Base-by-base conservation (phyloP, 2,113 vertebrate genomes). In the Petaurus breviceps region DNA sequence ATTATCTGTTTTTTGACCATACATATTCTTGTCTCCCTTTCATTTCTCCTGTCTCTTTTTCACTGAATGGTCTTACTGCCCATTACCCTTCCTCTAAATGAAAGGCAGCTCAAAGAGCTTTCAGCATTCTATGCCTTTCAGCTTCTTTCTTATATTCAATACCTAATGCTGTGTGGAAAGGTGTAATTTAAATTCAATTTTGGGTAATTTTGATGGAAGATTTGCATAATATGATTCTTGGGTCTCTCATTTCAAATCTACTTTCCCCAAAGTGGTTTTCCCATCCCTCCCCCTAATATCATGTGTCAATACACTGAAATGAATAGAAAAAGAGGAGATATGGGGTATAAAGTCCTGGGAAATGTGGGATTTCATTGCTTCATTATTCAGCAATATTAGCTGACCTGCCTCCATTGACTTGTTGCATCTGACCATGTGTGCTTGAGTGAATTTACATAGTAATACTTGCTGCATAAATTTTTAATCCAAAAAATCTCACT, bases 191-290 rank as follows among this genome's bases (percentile, higher is more conserved):
- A 97, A 51, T 96, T 95, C 92, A 55, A 24, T 4, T 11, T 68
- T 93, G 51, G 8, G 37, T 54, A 68, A 24, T 92, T 98, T 98
- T 97, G 96, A 96, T 51, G 92, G 89, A 77, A 53, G 57, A 96
- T 97, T 95, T 96, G 53, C 55, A 90, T 91, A 89, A 97, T 61
- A 94, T 31, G 92, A 94, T 89, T 94, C 43, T 92, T 84, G 19
- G 43, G n/a, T 95, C 84, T 96, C 24, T 0, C 91, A 94, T 95
- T 89, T 95, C 89, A 96, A 94, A 52, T 91, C 46, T 91, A n/a
- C 93, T 94, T 93, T 94, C 6, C 91, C 24, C 61, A 95, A 97
- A 92, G 55, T 94, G 61, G 3, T 12, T 95, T 96, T 95, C 95
- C 68, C 91, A 37, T 51, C 8, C 8, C 10, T 96, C 54, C 5